Conservation (phyloP, 2,888 invertebrate species). For the Agrotis ipsilon region DNA sequence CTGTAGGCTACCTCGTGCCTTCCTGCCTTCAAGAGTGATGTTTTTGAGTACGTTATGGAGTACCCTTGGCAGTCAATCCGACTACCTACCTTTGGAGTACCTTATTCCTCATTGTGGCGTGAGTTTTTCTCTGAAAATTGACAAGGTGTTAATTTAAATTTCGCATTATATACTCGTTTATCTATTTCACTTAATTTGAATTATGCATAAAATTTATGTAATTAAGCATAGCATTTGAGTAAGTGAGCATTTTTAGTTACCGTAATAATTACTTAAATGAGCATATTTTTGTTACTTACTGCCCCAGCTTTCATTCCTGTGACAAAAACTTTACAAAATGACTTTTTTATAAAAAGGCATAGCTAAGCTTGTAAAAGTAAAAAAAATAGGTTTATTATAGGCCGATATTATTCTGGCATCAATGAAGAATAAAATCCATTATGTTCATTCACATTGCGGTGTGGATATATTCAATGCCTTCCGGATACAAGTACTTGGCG, state of each 20-base stretch:
- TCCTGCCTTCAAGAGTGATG: conserved; percentile 8
- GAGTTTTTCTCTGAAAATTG: background rate
- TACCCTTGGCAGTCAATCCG: conserved; percentile 14
- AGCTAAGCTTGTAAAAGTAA: no score
- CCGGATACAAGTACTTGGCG: conserved; percentile 18
- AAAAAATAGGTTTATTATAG: no score
- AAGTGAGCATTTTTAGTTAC: no score
- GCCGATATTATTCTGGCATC: background rate
- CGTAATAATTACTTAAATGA: no score
- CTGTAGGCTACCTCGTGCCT: conserved; percentile 12
- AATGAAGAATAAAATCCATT: conserved; percentile 27
- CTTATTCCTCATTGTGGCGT: background rate
- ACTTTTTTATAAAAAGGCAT: no score
- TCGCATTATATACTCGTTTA: no score
- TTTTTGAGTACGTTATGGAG: conserved; percentile 29
- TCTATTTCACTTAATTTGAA: no score
- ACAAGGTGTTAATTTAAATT: background rate
- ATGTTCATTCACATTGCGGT: background rate
- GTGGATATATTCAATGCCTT: conserved; percentile 26
- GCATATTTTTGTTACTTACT: no score
- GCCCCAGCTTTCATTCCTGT: background rate
- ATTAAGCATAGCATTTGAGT: no score
- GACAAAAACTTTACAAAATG: no score
- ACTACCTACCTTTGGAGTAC: conserved; percentile 25
- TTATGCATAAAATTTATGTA: no score